Evolutionary conservation across 2,113 vertebrate genomes (phyloP).

Genomic region (Prinia subflava): DNA sequence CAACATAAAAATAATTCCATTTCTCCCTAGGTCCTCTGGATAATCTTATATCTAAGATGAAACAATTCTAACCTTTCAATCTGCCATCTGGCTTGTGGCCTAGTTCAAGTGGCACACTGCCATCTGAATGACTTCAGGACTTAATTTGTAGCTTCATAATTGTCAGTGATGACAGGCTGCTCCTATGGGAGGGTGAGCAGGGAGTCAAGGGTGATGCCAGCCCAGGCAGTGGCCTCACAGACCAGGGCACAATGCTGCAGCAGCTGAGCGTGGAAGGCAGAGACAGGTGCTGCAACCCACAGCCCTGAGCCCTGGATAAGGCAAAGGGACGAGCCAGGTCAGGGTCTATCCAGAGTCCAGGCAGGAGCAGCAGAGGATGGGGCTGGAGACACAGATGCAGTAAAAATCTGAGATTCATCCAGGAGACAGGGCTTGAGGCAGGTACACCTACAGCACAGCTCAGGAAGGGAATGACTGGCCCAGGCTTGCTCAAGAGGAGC

Average conservation of each 20-base stretch:
- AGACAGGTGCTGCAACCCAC: neutral
- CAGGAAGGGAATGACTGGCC: neutral
- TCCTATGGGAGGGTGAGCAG: neutral
- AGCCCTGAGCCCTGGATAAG: neutral
- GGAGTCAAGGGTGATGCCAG: neutral
- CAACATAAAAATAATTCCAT: neutral
- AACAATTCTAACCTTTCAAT: neutral
- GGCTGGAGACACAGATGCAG: neutral
- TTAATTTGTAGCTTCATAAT: neutral
- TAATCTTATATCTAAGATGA: neutral
- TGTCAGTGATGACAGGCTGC: neutral
- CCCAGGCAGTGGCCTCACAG: neutral
- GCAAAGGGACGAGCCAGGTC: neutral
- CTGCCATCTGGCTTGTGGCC: neutral
- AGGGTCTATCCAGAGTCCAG: neutral
- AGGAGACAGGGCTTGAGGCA: neutral
- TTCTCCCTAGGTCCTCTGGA: neutral
- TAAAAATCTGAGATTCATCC: neutral
- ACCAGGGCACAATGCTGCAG: neutral
- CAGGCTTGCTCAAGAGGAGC: neutral
- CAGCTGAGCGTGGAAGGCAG: neutral
- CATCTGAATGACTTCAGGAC: neutral
- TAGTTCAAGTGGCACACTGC: neutral
- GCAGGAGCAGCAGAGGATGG: neutral
- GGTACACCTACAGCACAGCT: neutral